Base-by-base conservation (phyloP, 1,140 invertebrate species). In the Hycleus cichorii region DNA sequence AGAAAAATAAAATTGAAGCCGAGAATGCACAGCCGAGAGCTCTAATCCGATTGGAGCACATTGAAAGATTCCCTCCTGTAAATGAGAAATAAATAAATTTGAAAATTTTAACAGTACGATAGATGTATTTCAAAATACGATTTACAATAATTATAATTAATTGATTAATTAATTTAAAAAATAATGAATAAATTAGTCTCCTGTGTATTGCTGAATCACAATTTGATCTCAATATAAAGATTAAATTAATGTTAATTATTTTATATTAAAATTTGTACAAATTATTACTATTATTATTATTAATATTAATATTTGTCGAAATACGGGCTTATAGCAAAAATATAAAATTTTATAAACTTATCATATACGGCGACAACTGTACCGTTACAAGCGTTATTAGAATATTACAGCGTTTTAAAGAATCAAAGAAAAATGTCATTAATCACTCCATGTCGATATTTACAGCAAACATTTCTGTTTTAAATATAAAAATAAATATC, bases 1-100 rank as follows among this genome's bases (percentile, higher is more conserved):
- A 64, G 40, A 55, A 49, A 24, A 71, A 71, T 47, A 57, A 56
- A 44, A 39, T 72, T 32, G 6, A 0, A 12, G 24, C 26, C 9
- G 51, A 53, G n/a, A 32, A 32, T 32, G 4, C 4, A 32, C 39
- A 44, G 12, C 51, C 51, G 3, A 53, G 43, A 24, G 51, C 51
- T 18, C 32, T 53, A 32, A 32, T 53, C 12, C 44, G 45, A 5
- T 53, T 53, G 46, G 26, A 38, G 11, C 51, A 53, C 24, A 27
- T 53, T 32, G 51, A 53, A 27, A 53, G 51, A 18, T 53, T 27
- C 39, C 51, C 51, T 26, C 7, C 24, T 47, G 4, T 47, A 32
- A 47, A 47, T 26, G 3, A 47, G 10, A 3, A 47, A 32, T 47
- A 11, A 45, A 24, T 45, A 4, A 45, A 10, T 11, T 42, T 42